Conservation (phyloP, 2,113 vertebrate genomes). For the Brachypteracias leptosomus region DNA sequence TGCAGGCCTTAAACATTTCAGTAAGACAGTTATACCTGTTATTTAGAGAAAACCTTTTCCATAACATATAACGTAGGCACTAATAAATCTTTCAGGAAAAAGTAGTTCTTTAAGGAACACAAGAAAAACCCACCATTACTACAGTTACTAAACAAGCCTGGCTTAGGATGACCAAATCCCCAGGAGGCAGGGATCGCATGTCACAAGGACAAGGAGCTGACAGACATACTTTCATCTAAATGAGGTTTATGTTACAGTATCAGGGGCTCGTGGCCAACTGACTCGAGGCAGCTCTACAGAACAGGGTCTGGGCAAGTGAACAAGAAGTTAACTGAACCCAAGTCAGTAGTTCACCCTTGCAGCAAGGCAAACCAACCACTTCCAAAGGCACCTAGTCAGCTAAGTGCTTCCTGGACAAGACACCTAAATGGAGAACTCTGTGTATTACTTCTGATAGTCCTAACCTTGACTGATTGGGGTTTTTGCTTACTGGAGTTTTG, state of each 20-base stretch:
- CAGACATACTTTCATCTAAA: not conserved
- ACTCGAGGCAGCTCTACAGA: not conserved
- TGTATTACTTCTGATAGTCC: not conserved
- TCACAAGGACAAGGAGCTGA: not conserved
- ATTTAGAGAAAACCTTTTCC: not conserved
- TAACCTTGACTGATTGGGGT: not conserved
- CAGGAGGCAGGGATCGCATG: not conserved
- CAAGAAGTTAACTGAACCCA: not conserved
- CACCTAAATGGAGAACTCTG: not conserved
- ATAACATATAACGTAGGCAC: not conserved
- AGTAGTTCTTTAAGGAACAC: not conserved
- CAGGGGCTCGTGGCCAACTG: not conserved
- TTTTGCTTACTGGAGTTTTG: not conserved
- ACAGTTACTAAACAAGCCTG: not conserved
- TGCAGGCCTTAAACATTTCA: not conserved
- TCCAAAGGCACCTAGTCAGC: not conserved
- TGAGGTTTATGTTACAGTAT: not conserved
- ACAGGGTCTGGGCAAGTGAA: not conserved
- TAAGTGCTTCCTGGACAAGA: not conserved
- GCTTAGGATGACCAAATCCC: not conserved
- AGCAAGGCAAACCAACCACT: not conserved
- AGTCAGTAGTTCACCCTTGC: not conserved
- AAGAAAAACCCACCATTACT: not conserved
- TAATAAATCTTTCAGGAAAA: not conserved
- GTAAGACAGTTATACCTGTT: not conserved